These are phyloP conservation scores for Siniperca undulata DNA, from an alignment of 2,797 vertebrate genomes.

Conservation along the genomic window DNA sequence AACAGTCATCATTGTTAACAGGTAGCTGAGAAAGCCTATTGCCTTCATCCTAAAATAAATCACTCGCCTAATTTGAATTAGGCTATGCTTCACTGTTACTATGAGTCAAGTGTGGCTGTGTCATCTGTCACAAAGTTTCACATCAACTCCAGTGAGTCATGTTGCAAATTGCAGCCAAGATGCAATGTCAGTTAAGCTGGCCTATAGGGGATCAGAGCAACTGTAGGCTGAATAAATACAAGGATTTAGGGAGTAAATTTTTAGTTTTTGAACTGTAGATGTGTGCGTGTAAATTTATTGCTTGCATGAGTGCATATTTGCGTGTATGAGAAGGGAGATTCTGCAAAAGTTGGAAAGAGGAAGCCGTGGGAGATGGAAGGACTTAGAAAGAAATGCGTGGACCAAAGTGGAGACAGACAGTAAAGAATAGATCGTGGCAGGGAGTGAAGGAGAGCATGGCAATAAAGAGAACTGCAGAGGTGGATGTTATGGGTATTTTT, in stretches of 20 bases:
- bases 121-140: slow-evolving; percentile 80
- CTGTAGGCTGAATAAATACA: slow-evolving; percentile 41
- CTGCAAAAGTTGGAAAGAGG: slow-evolving; percentile 25
- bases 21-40: slow-evolving; percentile 67
- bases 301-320: slow-evolving; percentile 22
- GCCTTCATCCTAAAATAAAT: slow-evolving; percentile 73
- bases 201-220: slow-evolving; percentile 47
- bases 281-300: slow-evolving; percentile 14
- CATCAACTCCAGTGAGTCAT: slow-evolving; percentile 78
- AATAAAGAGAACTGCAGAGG: slow-evolving; percentile 70
- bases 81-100: slow-evolving; percentile 71
- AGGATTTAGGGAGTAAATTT: slow-evolving; percentile 31
- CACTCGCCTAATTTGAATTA: slow-evolving; percentile 76
- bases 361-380: slow-evolving; percentile 49
- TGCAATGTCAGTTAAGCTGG: slow-evolving; percentile 63
- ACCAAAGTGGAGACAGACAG: slow-evolving; percentile 67
- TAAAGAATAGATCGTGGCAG: slow-evolving; percentile 71
- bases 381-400: slow-evolving; percentile 46
- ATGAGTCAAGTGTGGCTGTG: slow-evolving; percentile 77
- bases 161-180: slow-evolving; percentile 72
- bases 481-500: slow-evolving; percentile 74
- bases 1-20: slow-evolving; percentile 68
- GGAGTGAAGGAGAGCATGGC: slow-evolving; percentile 66
- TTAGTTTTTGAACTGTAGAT: slow-evolving; percentile 18
- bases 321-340: slow-evolving; percentile 30